Base-by-base conservation (phyloP, 2,797 vertebrate genomes). In the Periparus ater region DNA sequence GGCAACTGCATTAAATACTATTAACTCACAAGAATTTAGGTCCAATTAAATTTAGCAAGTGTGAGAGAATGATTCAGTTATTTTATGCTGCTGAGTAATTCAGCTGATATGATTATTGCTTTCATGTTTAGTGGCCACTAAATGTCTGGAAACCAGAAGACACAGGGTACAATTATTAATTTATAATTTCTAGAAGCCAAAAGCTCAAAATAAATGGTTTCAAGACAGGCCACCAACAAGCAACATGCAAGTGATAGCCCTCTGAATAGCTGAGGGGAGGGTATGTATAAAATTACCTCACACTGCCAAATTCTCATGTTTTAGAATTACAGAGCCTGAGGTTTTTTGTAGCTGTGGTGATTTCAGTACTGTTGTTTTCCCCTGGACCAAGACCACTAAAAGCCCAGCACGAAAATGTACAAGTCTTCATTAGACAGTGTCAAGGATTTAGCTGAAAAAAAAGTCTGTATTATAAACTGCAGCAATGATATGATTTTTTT, bases 1-100 rank as follows among this genome's bases (percentile, higher is more conserved):
- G 76, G 62, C 61, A 78, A 78, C 53, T 88, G 76, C 60, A 93
- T 80, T 77, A 66, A 82, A 96, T 63, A 93, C 79, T 95, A 97
- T 90, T 95, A 94, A 97, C 96, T 97, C 95, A 95, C 92, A 93
- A 91, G 58, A 65, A 65, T 80, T 97, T 97, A 91, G 96, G 93
- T 84, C 60, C 51, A 97, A 96, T 98, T 97, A 96, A 76, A 89
- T 96, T 94, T 93, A 86, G 95, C 87, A 96, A 95, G 75, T 42
- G 83, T 74, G 30, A 54, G 85, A 92, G 92, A 92, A 95, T 93
- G 96, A 95, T 94, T 91, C 93, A 85, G 45, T 53, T 91, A 93
- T 97, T 96, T 85, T 67, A 97, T 96, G 91, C 25, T 93, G 79
- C 66, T 88, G 93, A 97, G 86, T 96, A 94, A 97, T 96, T 97